Evolutionary conservation across 2,113 vertebrate species (phyloP).

Genomic region (Crypturellus undulatus): DNA sequence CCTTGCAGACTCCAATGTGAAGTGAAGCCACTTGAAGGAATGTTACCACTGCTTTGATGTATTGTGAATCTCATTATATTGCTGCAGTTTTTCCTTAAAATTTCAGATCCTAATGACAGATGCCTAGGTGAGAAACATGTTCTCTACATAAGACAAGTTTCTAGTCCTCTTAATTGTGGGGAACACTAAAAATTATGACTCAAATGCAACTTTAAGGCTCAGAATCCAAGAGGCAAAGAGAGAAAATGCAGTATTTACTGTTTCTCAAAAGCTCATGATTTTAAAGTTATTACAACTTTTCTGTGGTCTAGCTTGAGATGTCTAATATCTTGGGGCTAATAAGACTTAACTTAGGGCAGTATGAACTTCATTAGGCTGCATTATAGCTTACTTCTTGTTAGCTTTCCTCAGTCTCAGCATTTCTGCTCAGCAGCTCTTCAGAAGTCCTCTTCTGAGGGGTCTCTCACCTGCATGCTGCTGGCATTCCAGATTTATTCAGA

Average conservation of each 20-base stretch:
- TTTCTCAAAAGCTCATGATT: background rate
- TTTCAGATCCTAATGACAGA: conserved; percentile 11
- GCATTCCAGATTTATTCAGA: conserved; percentile 20
- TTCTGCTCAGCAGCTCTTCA: background rate
- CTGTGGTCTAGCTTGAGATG: background rate
- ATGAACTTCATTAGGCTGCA: background rate
- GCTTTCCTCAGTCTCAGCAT: background rate
- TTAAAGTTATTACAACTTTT: background rate
- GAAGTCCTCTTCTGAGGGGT: background rate
- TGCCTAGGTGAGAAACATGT: background rate
- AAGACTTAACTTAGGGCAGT: background rate
- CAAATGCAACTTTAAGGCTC: background rate
- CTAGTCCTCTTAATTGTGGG: background rate
- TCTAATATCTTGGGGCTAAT: background rate
- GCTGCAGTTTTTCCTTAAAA: conserved; percentile 10
- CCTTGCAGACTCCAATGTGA: background rate
- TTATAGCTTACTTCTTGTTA: background rate
- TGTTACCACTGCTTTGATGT: background rate
- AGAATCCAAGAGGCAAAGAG: background rate
- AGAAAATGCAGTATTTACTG: background rate
- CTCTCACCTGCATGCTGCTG: background rate
- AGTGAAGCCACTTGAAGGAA: conserved; percentile 8
- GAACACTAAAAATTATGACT: background rate
- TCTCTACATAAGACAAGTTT: background rate
- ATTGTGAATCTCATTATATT: background rate